Base-by-base conservation (phyloP, 2,797 vertebrate species). In the Pogonophryne albipinna region DNA sequence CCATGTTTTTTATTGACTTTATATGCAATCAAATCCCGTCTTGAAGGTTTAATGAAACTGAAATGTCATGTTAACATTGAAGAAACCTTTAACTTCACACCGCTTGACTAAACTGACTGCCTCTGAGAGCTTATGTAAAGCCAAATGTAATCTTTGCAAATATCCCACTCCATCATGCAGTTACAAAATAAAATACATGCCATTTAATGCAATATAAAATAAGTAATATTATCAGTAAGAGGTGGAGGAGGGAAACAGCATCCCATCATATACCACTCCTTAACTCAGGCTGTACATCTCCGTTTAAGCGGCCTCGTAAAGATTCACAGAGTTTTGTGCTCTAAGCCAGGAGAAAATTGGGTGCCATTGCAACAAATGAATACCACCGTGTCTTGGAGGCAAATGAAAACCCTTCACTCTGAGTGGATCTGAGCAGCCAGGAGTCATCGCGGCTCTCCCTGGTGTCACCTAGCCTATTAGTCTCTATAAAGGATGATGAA, bases 401-500 rank as follows among this genome's bases (percentile, higher is more conserved):
- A 90, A 92, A 91, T 91, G 85, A 91, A 91, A 90, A 91, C 88
- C 55, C 84, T 85, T 91, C 78, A 85, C 74, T 84, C 77, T 70
- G 87, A 89, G 83, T 71, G 83, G 89, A 89, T 86, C 58, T 49
- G 84, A 91, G 87, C 76, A 87, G 83, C 83, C 85, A 83, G 79
- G 88, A 91, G 85, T 90, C 88, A 85, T 84, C 47, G 79, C 50
- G 44, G 79, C 78, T 88, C 90, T 94, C 92, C 89, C 92, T 62
- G 69, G 93, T 93, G 92, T 93, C 88, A 92, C 85, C 87, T 17
- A 88, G 87, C 92, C 94, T 92, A 95, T 96, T 96, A 94, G 93
- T 96, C 95, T 95, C 94, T 93, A 94, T 95, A 94, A 95, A 95
- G 92, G 91, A 95, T 95, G 95, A 96, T 95, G 92, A 94, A 96